Evolutionary conservation across 1,140 invertebrate species (phyloP), one percentile per base, ranked within the genome.

Genomic region (Cydia splendana): DNA sequence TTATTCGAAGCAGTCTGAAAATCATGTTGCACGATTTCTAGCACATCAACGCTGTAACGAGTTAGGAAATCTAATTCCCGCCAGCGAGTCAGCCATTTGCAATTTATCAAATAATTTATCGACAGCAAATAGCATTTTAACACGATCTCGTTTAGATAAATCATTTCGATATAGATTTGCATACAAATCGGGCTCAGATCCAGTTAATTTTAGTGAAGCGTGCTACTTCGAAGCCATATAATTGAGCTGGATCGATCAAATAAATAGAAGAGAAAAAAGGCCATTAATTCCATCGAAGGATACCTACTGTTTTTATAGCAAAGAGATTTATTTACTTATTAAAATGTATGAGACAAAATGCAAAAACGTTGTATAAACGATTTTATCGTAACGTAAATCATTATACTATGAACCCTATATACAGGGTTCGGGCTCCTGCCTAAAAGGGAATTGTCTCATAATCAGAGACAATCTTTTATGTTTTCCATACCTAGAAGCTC

Each of bases 61-160:
- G 30, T 71, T 18, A 71, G 34, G 34, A 71, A 71, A 69, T 69
- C 30, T 18, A 71, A 71, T 71, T 71, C 67, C 38, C 67, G 67
- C 28, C 65, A 69, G 67, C 67, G 67, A 71, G 30, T 62, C 57
- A 12, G 67, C 67, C 34, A 38, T 71, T 71, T 71, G 67, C 67
- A 71, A 71, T 71, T 71, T 71, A 71, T 71, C 67, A 71, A 71
- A 71, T 71, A 34, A 71, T 42, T 71, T 71, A 71, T 38, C 67
- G 67, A 38, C 67, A 71, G 67, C n/a, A 71, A 71, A 71, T 71
- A 71, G 38, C 30, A 45, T 71, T 71, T 71, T 71, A 71, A 38
- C 67, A 71, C 67, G 30, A 71, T 71, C 30, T 71, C 67, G 67
- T 18, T 71, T 71, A 71, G 67, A 45, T 71, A 71, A 71, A 71